Conservation (phyloP, 2,888 invertebrate species). For the Dynastes maya region DNA sequence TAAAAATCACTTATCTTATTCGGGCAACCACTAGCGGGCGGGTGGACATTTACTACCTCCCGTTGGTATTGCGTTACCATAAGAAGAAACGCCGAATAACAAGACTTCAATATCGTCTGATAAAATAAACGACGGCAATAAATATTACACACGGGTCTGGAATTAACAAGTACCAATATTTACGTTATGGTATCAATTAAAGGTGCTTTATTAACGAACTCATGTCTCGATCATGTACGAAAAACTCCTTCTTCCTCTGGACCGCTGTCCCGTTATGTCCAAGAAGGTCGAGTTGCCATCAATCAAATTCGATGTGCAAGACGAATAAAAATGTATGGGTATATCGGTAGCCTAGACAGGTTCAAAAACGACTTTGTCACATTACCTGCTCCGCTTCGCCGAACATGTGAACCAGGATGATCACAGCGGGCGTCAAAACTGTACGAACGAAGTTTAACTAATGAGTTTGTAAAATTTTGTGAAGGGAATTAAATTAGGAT, state of each 20-base stretch:
- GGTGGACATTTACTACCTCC: constrained; percentile 24
- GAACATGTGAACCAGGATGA: constrained; percentile 28
- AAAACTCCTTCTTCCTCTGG: constrained; percentile 27
- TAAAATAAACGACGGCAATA: constrained; percentile 49
- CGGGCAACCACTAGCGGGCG: constrained; percentile 43
- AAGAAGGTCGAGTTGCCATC: constrained; percentile 30
- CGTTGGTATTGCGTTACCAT: constrained; percentile 38
- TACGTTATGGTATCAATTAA: constrained; percentile 53
- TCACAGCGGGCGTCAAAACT: background rate
- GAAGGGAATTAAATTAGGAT: too few species aligned
- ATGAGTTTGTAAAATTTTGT: too few species aligned
- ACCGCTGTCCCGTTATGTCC: constrained; percentile 36
- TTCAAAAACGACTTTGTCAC: constrained; percentile 29
- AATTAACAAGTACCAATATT: constrained; percentile 53
- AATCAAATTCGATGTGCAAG: constrained; percentile 37
- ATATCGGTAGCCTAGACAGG: constrained; percentile 19
- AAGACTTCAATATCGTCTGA: constrained; percentile 44
- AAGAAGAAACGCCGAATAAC: constrained; percentile 44
- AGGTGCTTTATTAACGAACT: constrained; percentile 45
- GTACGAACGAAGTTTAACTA: too few species aligned
- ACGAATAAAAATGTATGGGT: constrained; percentile 15
- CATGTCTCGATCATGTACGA: constrained; percentile 38
- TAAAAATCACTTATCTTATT: constrained; percentile 48
- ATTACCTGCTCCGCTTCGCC: background rate
- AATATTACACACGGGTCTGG: constrained; percentile 49